These are phyloP conservation scores for Styela clava DNA, from an alignment of 23 tunicate species.

Conservation along the genomic window DNA sequence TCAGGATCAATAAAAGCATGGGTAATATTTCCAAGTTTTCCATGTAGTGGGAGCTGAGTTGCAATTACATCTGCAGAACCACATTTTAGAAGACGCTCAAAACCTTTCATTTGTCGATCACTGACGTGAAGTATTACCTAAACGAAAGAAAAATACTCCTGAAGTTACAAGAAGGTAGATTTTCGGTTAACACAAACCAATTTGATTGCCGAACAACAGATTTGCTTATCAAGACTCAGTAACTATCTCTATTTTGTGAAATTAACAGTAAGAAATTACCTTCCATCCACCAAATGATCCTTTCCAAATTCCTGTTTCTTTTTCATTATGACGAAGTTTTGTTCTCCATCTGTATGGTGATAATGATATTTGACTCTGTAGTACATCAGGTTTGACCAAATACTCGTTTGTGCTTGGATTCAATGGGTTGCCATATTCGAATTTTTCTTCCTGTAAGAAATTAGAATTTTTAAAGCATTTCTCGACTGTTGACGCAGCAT, in stretches of 20 bases:
- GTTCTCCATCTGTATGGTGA: slow-evolving; percentile 73
- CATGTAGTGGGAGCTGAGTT: slow-evolving; percentile 38
- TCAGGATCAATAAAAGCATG: slow-evolving; percentile 63
- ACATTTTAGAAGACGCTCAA: slow-evolving; percentile 55
- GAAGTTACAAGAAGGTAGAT: background rate
- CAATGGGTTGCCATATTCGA: slow-evolving; percentile 68
- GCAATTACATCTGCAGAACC: slow-evolving; percentile 55
- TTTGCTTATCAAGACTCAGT: too few relatives aligned
- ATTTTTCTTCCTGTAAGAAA: slow-evolving; percentile 43
- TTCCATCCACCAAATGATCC: slow-evolving; percentile 74
- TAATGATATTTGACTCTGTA: slow-evolving; percentile 2
- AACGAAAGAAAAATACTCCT: background rate
- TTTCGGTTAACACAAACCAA: too few relatives aligned
- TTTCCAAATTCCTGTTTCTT: background rate
- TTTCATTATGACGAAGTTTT: slow-evolving; percentile 18
- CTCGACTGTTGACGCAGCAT: too few relatives aligned
- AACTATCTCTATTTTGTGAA: too few relatives aligned
- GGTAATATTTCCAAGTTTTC: slow-evolving; percentile 37
- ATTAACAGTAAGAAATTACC: too few relatives aligned
- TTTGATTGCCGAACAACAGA: too few relatives aligned
- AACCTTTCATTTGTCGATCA: slow-evolving; percentile 53
- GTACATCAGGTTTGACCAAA: background rate
- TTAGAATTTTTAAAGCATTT: too few relatives aligned
- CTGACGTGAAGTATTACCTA: slow-evolving; percentile 54
- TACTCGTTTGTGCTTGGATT: slow-evolving; percentile 26